These are phyloP conservation scores for Carpatolechia fugitivella DNA, from an alignment of 2,888 invertebrate species.

Conservation along the genomic window DNA sequence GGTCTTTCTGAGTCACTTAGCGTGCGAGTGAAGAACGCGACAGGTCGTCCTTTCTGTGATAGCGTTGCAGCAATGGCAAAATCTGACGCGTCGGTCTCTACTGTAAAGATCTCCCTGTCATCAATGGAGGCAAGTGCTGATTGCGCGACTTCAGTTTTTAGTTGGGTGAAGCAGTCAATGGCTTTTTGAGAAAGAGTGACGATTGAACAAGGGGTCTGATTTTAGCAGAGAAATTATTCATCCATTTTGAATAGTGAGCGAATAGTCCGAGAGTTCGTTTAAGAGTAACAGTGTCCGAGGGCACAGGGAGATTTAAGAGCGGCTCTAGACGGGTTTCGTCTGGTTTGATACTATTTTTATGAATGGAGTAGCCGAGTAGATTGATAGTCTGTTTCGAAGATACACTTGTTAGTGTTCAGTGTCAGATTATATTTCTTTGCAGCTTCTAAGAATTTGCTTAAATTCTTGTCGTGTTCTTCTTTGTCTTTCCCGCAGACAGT, in stretches of 20 bases:
- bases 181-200: too few species aligned
- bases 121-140: too few species aligned
- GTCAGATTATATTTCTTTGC: slow-evolving; percentile 17
- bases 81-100: too few species aligned
- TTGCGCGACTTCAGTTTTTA: too few species aligned
- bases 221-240: slow-evolving; percentile 17
- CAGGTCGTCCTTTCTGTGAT: too few species aligned
- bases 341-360: slow-evolving; percentile 19
- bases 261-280: slow-evolving; percentile 20
- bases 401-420: slow-evolving; percentile 14
- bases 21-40: too few species aligned
- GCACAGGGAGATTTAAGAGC: slow-evolving; percentile 17
- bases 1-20: too few species aligned
- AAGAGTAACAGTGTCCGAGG: slow-evolving; percentile 7
- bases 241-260: slow-evolving; percentile 23
- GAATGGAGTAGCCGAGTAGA: slow-evolving; percentile 19
- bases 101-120: slow-evolving; percentile 14
- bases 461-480: slow-evolving; percentile 21
- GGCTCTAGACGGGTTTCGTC: slow-evolving; percentile 19
- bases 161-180: too few species aligned
- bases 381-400: slow-evolving; percentile 14
- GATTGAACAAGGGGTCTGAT: not conserved
- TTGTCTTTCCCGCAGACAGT: slow-evolving; percentile 22
- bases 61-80: too few species aligned
- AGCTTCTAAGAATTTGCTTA: slow-evolving; percentile 13